These are phyloP conservation scores for Polymixis flavicincta DNA, from an alignment of 2,888 invertebrate species.

Conservation along the genomic window DNA sequence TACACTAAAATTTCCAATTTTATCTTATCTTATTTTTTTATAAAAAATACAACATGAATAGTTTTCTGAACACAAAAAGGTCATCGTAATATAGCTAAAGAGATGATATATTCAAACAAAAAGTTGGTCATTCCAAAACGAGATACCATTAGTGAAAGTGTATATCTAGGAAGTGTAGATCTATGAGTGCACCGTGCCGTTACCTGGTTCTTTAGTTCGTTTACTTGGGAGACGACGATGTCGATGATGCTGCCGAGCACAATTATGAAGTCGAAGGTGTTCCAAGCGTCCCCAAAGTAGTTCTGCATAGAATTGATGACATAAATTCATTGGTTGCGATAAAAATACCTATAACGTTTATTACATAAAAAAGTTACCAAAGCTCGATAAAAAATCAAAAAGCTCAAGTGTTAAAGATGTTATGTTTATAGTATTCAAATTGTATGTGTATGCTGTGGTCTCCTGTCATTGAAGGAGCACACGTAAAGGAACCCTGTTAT, in stretches of 20 bases:
- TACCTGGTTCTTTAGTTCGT: slow-evolving; percentile 94
- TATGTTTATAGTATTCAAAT: too few species aligned
- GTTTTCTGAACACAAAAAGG: background rate
- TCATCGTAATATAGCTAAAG: background rate
- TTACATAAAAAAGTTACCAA: background rate
- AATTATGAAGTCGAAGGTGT: slow-evolving; percentile 99
- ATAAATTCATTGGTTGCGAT: background rate
- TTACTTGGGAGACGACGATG: slow-evolving; percentile 98
- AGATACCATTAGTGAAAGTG: slow-evolving; percentile 61
- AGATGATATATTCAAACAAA: slow-evolving; percentile 15
- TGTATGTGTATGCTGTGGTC: too few species aligned
- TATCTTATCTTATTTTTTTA: background rate
- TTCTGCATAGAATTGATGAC: slow-evolving; percentile 91
- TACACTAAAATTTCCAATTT: background rate
- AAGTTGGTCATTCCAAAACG: slow-evolving; percentile 65
- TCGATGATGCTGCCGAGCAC: slow-evolving; percentile 99
- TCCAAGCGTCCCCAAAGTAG: slow-evolving; percentile 99
- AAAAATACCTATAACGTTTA: background rate
- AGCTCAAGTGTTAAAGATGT: background rate
- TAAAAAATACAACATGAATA: background rate
- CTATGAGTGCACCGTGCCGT: slow-evolving; percentile 63
- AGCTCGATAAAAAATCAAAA: background rate
- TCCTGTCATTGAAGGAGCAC: too few species aligned
- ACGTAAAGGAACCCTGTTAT: too few species aligned
- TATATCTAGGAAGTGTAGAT: slow-evolving; percentile 61